phyloP scores from a whole-genome alignment of 2,797 vertebrate genomes.

The Cyprinella venusta region DNA sequence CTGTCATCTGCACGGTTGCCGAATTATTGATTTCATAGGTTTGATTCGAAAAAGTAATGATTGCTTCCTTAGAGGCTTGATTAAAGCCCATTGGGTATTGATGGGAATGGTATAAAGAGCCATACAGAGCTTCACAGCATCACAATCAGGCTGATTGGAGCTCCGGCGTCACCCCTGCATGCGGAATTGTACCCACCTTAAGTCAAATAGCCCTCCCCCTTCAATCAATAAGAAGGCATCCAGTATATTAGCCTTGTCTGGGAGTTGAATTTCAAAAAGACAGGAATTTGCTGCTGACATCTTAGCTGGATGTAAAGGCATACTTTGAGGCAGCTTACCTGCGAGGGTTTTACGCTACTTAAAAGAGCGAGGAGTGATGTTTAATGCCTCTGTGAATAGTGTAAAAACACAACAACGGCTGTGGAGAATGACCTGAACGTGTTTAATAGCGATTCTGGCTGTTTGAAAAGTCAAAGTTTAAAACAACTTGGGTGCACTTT shows the following conservation, averaged over 20 bases:
- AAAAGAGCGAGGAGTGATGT: constrained; percentile 74
- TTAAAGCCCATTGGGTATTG: constrained; percentile 78
- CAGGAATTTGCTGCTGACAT: constrained; percentile 61
- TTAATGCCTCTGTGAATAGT: constrained; percentile 77
- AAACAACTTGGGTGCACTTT: constrained; percentile 48
- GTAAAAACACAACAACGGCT: constrained; percentile 78
- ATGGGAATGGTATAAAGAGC: constrained; percentile 71
- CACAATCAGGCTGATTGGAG: constrained; percentile 67
- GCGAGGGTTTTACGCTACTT: constrained; percentile 79
- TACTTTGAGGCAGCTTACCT: constrained; percentile 64
- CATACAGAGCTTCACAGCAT: constrained; percentile 64
- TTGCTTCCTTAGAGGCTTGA: constrained; percentile 79
- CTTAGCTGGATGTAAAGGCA: constrained; percentile 61
- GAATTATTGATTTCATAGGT: constrained; percentile 81
- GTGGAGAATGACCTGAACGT: constrained; percentile 53
- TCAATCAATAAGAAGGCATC: constrained; percentile 74
- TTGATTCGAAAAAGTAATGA: constrained; percentile 79
- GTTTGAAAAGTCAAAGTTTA: constrained; percentile 79
- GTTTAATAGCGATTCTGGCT: constrained; percentile 72
- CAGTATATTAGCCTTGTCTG: constrained; percentile 70
- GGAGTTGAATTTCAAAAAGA: constrained; percentile 68
- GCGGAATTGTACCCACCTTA: constrained; percentile 67
- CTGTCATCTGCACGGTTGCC: constrained; percentile 79
- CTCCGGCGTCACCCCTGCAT: constrained; percentile 58
- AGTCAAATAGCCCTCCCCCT: constrained; percentile 67